Evolutionary conservation across 2,888 invertebrate genomes (phyloP).

Genomic region (Alviniconcha strummeri): DNA sequence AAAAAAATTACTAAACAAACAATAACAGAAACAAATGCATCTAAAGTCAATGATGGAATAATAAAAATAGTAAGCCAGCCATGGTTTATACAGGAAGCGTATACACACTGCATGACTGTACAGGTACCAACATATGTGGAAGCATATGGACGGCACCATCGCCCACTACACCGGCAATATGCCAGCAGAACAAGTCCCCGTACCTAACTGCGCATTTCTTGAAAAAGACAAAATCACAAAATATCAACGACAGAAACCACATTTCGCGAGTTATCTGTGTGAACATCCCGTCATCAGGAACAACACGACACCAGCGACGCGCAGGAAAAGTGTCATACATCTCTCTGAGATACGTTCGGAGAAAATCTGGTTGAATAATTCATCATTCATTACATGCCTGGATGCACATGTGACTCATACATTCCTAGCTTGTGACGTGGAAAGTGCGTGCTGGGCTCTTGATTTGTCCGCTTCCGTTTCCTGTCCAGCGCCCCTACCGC

Average conservation of each 20-base stretch:
- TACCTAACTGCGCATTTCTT: neutral
- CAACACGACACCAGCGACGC: neutral
- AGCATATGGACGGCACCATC: neutral
- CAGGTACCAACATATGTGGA: slow-evolving; percentile 12
- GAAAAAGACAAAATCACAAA: neutral
- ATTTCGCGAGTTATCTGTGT: neutral
- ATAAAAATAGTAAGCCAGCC: too few species aligned
- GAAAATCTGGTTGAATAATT: neutral
- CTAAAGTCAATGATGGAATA: too few species aligned
- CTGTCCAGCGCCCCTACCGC: neutral
- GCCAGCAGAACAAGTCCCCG: too few species aligned
- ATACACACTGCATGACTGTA: too few species aligned
- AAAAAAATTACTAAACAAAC: too few species aligned
- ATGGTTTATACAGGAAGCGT: too few species aligned
- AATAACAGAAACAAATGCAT: too few species aligned
- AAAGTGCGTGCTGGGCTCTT: neutral
- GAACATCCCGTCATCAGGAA: neutral
- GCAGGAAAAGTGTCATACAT: neutral
- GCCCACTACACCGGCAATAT: slow-evolving; percentile 2
- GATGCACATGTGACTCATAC: neutral
- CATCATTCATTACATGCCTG: neutral
- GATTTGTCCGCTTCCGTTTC: neutral
- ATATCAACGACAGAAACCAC: neutral
- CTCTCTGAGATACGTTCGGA: neutral
- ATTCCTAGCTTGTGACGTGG: neutral